Conservation (phyloP, 2,113 vertebrate genomes). For the Phyllopteryx taeniolatus region DNA sequence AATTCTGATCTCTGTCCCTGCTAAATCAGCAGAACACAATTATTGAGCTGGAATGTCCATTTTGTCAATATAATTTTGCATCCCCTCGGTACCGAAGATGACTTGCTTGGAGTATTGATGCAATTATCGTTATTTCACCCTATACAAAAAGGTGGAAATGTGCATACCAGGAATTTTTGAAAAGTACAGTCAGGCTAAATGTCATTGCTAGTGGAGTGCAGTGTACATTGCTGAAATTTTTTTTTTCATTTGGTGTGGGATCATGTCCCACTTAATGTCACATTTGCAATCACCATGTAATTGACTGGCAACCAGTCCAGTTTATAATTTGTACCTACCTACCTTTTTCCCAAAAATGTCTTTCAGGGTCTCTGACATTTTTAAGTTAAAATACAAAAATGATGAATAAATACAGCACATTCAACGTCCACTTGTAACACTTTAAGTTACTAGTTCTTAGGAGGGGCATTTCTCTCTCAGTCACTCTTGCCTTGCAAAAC, state of each 20-base stretch:
- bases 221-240: neutral
- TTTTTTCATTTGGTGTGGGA: neutral
- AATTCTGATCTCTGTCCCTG: conserved; percentile 85
- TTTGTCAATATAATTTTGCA: conserved; percentile 73
- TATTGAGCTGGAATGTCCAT: conserved; percentile 83
- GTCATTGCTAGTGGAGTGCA: neutral
- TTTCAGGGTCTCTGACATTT: too few relatives aligned
- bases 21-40: conserved; percentile 88
- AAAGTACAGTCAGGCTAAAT: neutral
- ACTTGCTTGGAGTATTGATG: conserved; percentile 47
- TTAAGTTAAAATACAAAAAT: too few relatives aligned
- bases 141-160: neutral
- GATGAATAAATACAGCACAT: too few relatives aligned
- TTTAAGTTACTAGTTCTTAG: too few relatives aligned
- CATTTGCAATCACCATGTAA: neutral
- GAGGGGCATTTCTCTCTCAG: too few relatives aligned
- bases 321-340: too few relatives aligned
- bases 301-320: too few relatives aligned
- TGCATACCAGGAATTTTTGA: neutral
- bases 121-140: conserved; percentile 54
- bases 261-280: neutral
- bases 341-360: too few relatives aligned
- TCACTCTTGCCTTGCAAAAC: too few relatives aligned
- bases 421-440: too few relatives aligned
- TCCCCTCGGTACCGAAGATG: conserved; percentile 37